A percentile compares a stretch with the other conserved stretches of the same genome.
Evolutionary conservation across 1,140 invertebrate genomes (phyloP).

Genomic region (Drosophila lacertosa): DNA sequence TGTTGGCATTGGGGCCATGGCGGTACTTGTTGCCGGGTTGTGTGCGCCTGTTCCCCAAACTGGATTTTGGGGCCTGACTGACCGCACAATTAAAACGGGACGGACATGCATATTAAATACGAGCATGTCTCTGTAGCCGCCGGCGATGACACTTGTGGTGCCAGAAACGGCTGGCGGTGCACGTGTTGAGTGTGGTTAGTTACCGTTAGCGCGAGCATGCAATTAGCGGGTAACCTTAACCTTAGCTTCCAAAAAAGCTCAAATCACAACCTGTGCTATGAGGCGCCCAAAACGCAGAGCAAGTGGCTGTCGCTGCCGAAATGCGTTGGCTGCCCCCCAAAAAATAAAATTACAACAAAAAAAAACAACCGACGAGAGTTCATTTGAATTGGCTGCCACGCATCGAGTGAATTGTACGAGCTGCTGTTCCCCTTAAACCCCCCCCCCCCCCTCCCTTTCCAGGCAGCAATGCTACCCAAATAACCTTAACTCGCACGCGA

Average conservation of each 20-base stretch:
- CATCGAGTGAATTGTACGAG: slow-evolving; percentile 46
- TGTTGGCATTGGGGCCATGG: slow-evolving; percentile 33
- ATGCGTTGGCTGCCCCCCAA: slow-evolving; percentile 36
- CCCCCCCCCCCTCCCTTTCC: not conserved
- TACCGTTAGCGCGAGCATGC: slow-evolving; percentile 38
- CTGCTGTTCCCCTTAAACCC: not conserved
- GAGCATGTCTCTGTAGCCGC: slow-evolving; percentile 6
- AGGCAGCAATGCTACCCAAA: no score
- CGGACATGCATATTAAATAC: slow-evolving; percentile 56
- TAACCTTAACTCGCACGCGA: slow-evolving; percentile 12
- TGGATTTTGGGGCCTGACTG: slow-evolving; percentile 84
- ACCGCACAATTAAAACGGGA: slow-evolving; percentile 78
- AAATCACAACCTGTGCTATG: slow-evolving; percentile 83
- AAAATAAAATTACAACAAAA: slow-evolving; percentile 7
- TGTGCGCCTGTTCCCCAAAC: slow-evolving; percentile 82
- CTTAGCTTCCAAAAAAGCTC: slow-evolving; percentile 84
- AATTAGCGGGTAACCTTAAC: slow-evolving; percentile 83
- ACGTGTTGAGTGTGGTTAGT: slow-evolving; percentile 69
- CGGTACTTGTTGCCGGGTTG: slow-evolving; percentile 54
- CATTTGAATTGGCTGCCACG: slow-evolving; percentile 57
- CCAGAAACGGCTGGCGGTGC: slow-evolving; percentile 14
- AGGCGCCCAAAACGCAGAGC: slow-evolving; percentile 73
- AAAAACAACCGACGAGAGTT: slow-evolving; percentile 41
- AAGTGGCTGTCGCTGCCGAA: slow-evolving; percentile 66
- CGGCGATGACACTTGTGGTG: slow-evolving; percentile 43